Evolutionary conservation across 2,888 invertebrate species (phyloP).

Genomic region (Metallyticus violacea): DNA sequence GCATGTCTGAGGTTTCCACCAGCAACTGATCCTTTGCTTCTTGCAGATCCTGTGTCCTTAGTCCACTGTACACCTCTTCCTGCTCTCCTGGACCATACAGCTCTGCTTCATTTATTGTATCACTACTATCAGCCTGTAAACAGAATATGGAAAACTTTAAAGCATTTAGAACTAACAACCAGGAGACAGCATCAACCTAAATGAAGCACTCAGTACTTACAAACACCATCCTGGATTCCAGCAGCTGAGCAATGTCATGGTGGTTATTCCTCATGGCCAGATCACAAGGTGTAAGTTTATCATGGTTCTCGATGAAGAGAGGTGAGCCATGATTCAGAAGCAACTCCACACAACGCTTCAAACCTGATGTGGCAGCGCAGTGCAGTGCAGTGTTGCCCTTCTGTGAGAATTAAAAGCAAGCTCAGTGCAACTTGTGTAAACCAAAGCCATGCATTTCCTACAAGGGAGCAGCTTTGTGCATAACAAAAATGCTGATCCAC

Average conservation of each 20-base stretch:
- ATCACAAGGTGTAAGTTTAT: constrained; percentile 63
- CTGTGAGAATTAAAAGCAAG: constrained; percentile 43
- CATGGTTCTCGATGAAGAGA: constrained; percentile 60
- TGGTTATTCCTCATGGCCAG: constrained; percentile 58
- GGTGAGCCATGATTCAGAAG: constrained; percentile 58
- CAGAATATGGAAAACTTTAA: no score
- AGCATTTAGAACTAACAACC: no score
- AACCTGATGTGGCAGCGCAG: constrained; percentile 60
- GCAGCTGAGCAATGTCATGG: constrained; percentile 59
- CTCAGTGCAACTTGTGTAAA: background rate
- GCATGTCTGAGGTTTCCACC: constrained; percentile 69
- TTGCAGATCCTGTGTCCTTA: constrained; percentile 64
- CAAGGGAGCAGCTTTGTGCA: no score
- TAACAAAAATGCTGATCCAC: no score
- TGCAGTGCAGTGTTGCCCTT: constrained; percentile 65
- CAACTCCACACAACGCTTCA: constrained; percentile 61
- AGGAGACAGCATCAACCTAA: no score
- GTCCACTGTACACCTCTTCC: constrained; percentile 57
- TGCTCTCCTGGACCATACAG: constrained; percentile 43
- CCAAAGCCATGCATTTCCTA: background rate
- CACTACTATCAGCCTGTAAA: constrained; percentile 48
- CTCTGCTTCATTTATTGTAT: constrained; percentile 53
- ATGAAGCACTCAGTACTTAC: constrained; percentile 47
- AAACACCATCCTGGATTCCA: constrained; percentile 68
- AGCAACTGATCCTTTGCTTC: constrained; percentile 67